Evolutionary conservation across 30 jellyfish, hydroid and myxozoan species (phyloP).

Genomic region (Catostylus mosaicus): DNA sequence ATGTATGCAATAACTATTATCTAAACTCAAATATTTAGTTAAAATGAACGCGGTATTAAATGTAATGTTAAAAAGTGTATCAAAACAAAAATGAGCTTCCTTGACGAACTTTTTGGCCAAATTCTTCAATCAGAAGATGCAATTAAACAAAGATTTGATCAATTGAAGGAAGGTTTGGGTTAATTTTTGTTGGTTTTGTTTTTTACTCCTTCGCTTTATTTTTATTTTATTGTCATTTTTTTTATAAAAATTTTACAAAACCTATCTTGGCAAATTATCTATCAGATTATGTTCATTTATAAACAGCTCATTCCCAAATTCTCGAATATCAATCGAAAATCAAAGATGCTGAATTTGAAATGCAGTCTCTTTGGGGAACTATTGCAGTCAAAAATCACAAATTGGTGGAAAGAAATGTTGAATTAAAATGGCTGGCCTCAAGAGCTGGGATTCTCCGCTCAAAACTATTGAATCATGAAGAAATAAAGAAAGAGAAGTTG

Average conservation of each 20-base stretch:
- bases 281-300: neutral
- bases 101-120: conserved; percentile 83
- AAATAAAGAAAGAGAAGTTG: conserved; percentile 11
- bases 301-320: conserved; percentile 68
- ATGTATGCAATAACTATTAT: no score
- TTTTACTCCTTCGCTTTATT: no score
- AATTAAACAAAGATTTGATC: conserved; percentile 78
- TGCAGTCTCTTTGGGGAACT: conserved; percentile 63
- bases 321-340: conserved; percentile 62
- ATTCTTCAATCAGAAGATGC: conserved; percentile 90
- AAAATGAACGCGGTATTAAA: no score
- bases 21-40: no score
- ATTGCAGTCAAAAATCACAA: conserved; percentile 63
- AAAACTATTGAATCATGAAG: conserved; percentile 13
- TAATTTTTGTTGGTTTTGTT: neutral
- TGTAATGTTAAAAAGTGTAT: no score
- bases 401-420: conserved; percentile 62
- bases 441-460: conserved; percentile 35
- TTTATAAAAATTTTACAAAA: no score
- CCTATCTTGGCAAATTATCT: neutral
- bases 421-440: conserved; percentile 68
- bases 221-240: neutral
- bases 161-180: conserved; percentile 77
- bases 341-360: conserved; percentile 61
- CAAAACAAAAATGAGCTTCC: conserved; percentile 64